Percentiles rank a stretch among this genome's conserved stretches.
These are phyloP conservation scores for Rotaria socialis DNA, from an alignment of 2,888 invertebrate species.

Conservation along the genomic window DNA sequence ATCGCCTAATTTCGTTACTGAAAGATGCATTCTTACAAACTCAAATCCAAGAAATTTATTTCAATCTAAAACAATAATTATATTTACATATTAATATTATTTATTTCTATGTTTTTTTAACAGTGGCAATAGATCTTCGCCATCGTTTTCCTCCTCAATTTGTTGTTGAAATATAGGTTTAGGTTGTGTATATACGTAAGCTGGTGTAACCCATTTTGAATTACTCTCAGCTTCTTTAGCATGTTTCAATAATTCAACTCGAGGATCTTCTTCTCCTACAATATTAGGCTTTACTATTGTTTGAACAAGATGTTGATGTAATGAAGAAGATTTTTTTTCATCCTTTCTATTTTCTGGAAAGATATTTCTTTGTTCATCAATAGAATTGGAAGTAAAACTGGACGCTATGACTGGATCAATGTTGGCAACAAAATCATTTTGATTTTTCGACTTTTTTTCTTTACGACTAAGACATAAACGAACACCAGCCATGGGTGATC, in stretches of 20 bases:
- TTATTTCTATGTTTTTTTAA: constrained; percentile 39
- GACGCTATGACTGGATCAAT: background rate
- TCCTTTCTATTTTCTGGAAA: constrained; percentile 66
- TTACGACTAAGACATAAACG: background rate
- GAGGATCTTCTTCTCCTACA: constrained; percentile 69
- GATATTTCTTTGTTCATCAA: background rate
- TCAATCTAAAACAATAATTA: background rate
- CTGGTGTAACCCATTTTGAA: constrained; percentile 74
- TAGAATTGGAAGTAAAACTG: background rate
- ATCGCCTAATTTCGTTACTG: background rate
- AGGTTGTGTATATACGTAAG: constrained; percentile 42
- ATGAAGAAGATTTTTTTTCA: constrained; percentile 71
- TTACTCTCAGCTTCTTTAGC: constrained; percentile 91
- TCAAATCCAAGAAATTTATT: background rate
- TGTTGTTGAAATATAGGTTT: constrained; percentile 43
- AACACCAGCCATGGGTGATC: constrained; percentile 9
- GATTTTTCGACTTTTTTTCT: background rate
- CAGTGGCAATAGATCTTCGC: background rate
- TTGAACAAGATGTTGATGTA: constrained; percentile 90
- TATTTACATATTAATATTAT: background rate
- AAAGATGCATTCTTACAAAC: background rate
- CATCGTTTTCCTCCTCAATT: constrained; percentile 32
- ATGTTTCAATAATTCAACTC: constrained; percentile 86
- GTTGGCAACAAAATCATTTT: constrained; percentile 24
- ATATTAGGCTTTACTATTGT: constrained; percentile 76